Percentiles rank a stretch among this genome's conserved stretches.
Conservation (phyloP, 2,888 invertebrate species). For the Heliconius aoede region DNA sequence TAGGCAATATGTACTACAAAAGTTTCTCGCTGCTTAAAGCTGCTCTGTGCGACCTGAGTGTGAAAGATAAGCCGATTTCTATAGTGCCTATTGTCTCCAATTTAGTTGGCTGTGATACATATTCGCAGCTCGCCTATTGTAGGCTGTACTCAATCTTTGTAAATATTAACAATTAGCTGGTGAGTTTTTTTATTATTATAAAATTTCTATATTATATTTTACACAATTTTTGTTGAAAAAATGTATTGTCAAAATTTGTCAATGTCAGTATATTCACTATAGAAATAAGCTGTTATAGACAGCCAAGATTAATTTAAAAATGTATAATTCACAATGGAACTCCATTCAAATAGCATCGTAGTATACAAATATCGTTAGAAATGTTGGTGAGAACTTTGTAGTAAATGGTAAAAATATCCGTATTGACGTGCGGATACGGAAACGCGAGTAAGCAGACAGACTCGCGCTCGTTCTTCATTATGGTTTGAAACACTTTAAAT, state of each 20-base stretch:
- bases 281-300: neutral
- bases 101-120: conserved; percentile 59
- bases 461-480: conserved; percentile 31
- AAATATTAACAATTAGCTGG: too few species aligned
- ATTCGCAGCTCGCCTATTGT: conserved; percentile 21
- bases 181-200: too few species aligned
- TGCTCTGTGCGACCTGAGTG: conserved; percentile 53
- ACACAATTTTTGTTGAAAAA: too few species aligned
- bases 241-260: too few species aligned
- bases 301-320: neutral
- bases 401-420: conserved; percentile 11
- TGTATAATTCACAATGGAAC: neutral
- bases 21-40: conserved; percentile 38
- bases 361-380: conserved; percentile 9
- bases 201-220: too few species aligned
- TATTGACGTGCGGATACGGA: conserved; percentile 2
- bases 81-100: conserved; percentile 63
- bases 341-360: neutral
- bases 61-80: conserved; percentile 65
- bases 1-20: conserved; percentile 15
- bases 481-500: conserved; percentile 17
- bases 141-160: neutral
- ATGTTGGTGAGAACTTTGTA: neutral
- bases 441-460: conserved; percentile 22
- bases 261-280: neutral